Conservation (phyloP, 1,140 invertebrate species). For the Daktulosphaira vitifoliae region DNA sequence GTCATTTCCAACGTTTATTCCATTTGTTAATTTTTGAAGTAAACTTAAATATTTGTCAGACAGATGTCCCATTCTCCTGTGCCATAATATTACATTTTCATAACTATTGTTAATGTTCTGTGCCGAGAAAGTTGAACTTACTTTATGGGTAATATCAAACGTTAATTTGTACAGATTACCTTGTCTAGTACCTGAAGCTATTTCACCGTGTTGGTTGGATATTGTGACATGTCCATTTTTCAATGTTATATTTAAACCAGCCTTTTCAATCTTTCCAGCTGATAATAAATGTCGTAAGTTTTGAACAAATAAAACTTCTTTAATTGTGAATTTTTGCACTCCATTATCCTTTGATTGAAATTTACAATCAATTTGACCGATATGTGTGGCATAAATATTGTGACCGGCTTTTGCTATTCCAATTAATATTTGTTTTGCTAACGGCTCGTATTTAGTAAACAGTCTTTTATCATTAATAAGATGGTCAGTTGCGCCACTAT, state of each 20-base stretch:
- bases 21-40: neutral
- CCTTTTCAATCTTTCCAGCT: neutral
- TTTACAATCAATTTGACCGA: neutral
- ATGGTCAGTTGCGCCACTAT: neutral
- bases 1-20: neutral
- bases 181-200: neutral
- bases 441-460: neutral
- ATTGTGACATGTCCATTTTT: neutral
- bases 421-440: neutral
- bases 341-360: neutral
- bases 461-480: neutral
- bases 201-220: neutral
- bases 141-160: neutral
- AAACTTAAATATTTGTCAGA: neutral
- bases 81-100: too few relatives aligned
- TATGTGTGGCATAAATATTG: neutral
- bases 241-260: neutral
- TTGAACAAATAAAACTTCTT: neutral
- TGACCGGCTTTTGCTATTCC: neutral
- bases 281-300: neutral
- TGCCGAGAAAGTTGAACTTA: too few relatives aligned
- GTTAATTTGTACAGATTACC: neutral
- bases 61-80: conserved; percentile 2
- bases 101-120: too few relatives aligned
- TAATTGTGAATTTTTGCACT: neutral